These are phyloP conservation scores for Danio kyathit DNA, from an alignment of 2,797 vertebrate genomes.

Conservation along the genomic window DNA sequence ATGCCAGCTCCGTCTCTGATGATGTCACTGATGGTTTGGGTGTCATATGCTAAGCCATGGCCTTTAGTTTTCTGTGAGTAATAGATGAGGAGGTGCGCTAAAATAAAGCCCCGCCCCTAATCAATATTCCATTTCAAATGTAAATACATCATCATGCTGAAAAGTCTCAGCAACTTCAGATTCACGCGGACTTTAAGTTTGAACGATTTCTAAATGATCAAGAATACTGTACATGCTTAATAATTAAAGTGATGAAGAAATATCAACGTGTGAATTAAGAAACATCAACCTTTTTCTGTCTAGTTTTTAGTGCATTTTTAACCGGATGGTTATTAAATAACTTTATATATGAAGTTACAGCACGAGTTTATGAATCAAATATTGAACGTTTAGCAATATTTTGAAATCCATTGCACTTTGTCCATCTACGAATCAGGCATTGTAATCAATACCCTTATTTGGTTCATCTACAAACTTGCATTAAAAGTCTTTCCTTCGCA, in stretches of 20 bases:
- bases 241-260: not conserved
- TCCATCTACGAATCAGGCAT: constrained; percentile 26
- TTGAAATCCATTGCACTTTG: constrained; percentile 47
- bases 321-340: not conserved
- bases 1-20: no score
- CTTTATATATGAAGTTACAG: constrained; percentile 4
- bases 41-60: no score
- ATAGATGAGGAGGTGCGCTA: no score
- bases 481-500: constrained; percentile 29
- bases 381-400: not conserved
- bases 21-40: no score
- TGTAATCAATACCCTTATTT: constrained; percentile 9
- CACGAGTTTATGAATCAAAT: not conserved
- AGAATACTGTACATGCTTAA: constrained; percentile 6
- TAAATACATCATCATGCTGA: no score
- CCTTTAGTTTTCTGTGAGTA: no score
- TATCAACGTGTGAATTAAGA: not conserved
- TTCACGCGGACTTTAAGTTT: not conserved
- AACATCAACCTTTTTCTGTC: not conserved
- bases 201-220: not conserved
- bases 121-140: no score
- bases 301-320: constrained; percentile 1
- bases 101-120: no score
- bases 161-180: no score
- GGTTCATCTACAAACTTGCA: constrained; percentile 34